Evolutionary conservation across 1,140 invertebrate genomes (phyloP).

Genomic region (Rhyacophila brunnea): DNA sequence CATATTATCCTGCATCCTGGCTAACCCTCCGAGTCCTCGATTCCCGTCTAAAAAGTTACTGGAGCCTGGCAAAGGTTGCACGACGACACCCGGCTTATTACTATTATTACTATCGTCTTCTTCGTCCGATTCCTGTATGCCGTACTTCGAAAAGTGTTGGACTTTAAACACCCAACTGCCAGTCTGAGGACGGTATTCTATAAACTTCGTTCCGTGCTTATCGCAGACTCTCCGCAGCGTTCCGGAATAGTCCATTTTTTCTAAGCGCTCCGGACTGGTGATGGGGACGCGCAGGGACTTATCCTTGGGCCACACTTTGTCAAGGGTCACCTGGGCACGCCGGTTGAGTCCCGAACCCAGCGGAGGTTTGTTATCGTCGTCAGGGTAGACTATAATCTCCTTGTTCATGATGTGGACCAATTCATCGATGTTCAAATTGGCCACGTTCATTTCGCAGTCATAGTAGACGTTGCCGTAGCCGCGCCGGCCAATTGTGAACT

Average conservation of each 20-base stretch:
- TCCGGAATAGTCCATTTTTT: slow-evolving; percentile 82
- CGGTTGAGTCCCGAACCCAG: slow-evolving; percentile 87
- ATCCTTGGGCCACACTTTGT: slow-evolving; percentile 92
- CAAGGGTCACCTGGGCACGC: slow-evolving; percentile 87
- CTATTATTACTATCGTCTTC: slow-evolving; percentile 59
- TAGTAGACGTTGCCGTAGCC: slow-evolving; percentile 94
- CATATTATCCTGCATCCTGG: too few relatives aligned
- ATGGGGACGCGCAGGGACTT: slow-evolving; percentile 80
- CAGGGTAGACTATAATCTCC: slow-evolving; percentile 72
- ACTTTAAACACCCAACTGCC: slow-evolving; percentile 96
- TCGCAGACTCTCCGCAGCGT: slow-evolving; percentile 81
- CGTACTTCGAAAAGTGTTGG: slow-evolving; percentile 97
- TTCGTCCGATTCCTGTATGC: slow-evolving; percentile 86
- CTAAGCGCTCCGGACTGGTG: slow-evolving; percentile 74
- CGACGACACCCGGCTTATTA: not conserved
- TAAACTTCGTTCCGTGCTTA: slow-evolving; percentile 85
- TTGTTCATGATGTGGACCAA: slow-evolving; percentile 76
- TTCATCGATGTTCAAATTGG: slow-evolving; percentile 85
- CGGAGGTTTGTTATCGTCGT: slow-evolving; percentile 69
- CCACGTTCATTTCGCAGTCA: slow-evolving; percentile 83
- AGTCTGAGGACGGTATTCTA: slow-evolving; percentile 92
- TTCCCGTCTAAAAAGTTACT: not conserved
- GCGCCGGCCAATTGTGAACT: slow-evolving; percentile 85
- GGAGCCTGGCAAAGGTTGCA: not conserved
- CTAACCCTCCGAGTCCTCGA: too few relatives aligned